Conservation (phyloP, 2,888 invertebrate species). For the Tolmerus cingulatus region DNA sequence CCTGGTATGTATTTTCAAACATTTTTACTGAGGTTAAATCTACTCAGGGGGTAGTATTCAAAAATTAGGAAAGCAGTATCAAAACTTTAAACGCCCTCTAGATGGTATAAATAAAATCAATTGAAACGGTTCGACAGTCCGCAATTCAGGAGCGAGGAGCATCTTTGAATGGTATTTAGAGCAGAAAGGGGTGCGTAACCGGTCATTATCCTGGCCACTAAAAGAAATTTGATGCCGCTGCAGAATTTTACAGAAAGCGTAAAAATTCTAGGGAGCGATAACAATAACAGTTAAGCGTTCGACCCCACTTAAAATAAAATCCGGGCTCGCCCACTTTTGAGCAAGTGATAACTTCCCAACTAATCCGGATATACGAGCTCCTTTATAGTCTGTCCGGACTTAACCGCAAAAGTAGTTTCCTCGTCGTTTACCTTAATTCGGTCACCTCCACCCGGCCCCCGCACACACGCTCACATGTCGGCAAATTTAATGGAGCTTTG, state of each 20-base stretch:
- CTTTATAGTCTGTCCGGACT: constrained; percentile 41
- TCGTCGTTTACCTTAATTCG: constrained; percentile 44
- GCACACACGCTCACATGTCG: constrained; percentile 13
- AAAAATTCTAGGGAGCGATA: constrained; percentile 10
- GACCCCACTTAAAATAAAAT: constrained; percentile 41
- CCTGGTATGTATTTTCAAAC: too few relatives aligned
- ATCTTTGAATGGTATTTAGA: neutral
- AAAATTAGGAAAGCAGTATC: neutral
- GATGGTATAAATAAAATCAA: neutral
- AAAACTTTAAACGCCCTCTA: neutral
- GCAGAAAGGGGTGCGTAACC: neutral
- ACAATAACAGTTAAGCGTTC: constrained; percentile 35
- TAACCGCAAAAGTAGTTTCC: constrained; percentile 39
- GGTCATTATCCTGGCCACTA: neutral
- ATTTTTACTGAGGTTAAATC: too few relatives aligned
- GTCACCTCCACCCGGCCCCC: neutral
- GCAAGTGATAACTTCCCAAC: constrained; percentile 40
- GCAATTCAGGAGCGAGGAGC: neutral
- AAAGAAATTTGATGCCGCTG: neutral
- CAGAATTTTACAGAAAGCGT: neutral
- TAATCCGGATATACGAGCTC: constrained; percentile 42
- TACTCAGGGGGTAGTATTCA: neutral
- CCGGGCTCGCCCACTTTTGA: constrained; percentile 32
- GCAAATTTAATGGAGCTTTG: constrained; percentile 40
- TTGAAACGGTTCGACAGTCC: neutral